phyloP scores from a whole-genome alignment of 2,888 invertebrate genomes.

The Noctua comes region DNA sequence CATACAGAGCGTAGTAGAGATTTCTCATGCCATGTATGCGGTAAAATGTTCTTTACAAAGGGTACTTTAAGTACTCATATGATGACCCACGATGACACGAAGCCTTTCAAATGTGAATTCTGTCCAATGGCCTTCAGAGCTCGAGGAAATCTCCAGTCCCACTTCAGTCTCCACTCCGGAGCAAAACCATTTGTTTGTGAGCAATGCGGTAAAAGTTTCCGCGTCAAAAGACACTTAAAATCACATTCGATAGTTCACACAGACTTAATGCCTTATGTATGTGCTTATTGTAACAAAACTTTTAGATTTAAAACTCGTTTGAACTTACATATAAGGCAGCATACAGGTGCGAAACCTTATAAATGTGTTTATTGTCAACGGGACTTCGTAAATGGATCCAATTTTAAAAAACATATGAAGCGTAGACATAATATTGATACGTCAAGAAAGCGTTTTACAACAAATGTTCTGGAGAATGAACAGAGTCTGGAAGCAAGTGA shows the following conservation, averaged over 20 bases:
- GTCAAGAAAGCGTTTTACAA: conserved; percentile 76
- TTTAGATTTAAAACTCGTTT: conserved; percentile 86
- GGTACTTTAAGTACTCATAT: conserved; percentile 85
- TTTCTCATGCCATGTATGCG: conserved; percentile 86
- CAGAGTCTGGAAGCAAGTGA: conserved; percentile 56
- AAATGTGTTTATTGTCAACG: conserved; percentile 83
- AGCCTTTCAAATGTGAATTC: conserved; percentile 85
- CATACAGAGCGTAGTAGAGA: conserved; percentile 86
- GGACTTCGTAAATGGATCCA: conserved; percentile 88
- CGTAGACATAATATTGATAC: conserved; percentile 86
- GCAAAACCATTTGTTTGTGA: conserved; percentile 87
- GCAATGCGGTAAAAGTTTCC: conserved; percentile 86
- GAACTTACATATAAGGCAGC: conserved; percentile 85
- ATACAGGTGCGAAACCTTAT: conserved; percentile 87
- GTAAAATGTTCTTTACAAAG: conserved; percentile 88
- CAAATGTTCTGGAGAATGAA: conserved; percentile 66
- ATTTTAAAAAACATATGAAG: conserved; percentile 88
- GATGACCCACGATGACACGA: conserved; percentile 83
- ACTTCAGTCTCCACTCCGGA: conserved; percentile 83
- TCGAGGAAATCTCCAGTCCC: conserved; percentile 83
- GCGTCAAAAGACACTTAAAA: conserved; percentile 86
- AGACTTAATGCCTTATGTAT: conserved; percentile 84
- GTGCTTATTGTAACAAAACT: conserved; percentile 85
- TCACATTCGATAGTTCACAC: conserved; percentile 88
- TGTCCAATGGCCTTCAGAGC: conserved; percentile 86